Base-by-base conservation (phyloP, 2,888 invertebrate species). In the Gibbula magus region DNA sequence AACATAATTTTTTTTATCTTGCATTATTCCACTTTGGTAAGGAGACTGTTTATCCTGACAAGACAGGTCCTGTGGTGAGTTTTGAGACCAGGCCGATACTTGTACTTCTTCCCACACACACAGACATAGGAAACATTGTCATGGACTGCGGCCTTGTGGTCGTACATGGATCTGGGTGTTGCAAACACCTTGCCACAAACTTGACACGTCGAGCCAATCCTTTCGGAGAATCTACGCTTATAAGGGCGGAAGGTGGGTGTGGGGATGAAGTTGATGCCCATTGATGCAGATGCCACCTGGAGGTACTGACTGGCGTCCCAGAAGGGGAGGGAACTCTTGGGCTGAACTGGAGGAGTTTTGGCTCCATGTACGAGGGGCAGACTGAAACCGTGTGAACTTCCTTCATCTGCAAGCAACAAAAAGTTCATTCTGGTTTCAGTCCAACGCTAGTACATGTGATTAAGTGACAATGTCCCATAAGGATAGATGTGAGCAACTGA, bases 361-460 rank as follows among this genome's bases (percentile, higher is more conserved):
- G 45, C 45, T 10, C 13, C 45, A 45, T 45, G 5, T 8, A 20
- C 35, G n/a, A 70, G 35, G 20, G 39, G 35, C 20, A 35, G 70
- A 70, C 70, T 70, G 70, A 70, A 70, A 70, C 35, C 35, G 70
- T 35, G 29, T 32, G 70, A 70, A 70, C 70, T 70, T 32, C 70
- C 70, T 35, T 39, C 70, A 70, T 35, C 70, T 70, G 70, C 29
- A 70, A 70, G 70, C 20, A 70, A 70, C 70, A 70, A 70, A 70
- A 70, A 70, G 70, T 70, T 70, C 70, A 70, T 70, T 67, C 70
- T 18, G 18, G 70, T 70, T 70, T 70, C 70, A 70, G 70, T 70
- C 70, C 18, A 70, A n/a, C 35, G 35, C 70, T 45, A 45, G 45
- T 13, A 45, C n/a, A 45, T 45, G 45, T 45, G 45, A 45, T 45